phyloP scores from a whole-genome alignment of 2,888 invertebrate species.

The Ophraella communa region DNA sequence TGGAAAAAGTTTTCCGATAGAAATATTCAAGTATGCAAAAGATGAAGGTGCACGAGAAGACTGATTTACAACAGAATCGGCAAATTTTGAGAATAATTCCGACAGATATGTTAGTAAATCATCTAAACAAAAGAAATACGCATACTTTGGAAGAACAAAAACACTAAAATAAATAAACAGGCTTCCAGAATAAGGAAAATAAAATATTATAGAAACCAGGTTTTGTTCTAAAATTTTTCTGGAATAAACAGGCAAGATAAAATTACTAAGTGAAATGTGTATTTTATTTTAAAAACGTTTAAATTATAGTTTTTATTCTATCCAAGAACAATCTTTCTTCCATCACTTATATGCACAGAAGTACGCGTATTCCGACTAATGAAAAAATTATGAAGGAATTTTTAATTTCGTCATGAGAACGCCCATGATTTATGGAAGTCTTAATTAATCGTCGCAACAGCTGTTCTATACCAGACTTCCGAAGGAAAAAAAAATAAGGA shows the following conservation, averaged over 20 bases:
- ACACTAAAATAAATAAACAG: background rate
- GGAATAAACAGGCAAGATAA: too few species aligned
- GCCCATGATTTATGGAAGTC: slow-evolving; percentile 52
- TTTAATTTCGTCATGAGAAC: slow-evolving; percentile 51
- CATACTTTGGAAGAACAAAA: background rate
- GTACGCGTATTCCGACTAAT: slow-evolving; percentile 46
- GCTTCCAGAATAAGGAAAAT: background rate
- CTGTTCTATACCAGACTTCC: slow-evolving; percentile 36
- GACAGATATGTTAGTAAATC: background rate
- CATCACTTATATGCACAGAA: slow-evolving; percentile 3
- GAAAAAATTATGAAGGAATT: slow-evolving; percentile 52
- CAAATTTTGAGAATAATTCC: background rate
- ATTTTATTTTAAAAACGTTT: background rate
- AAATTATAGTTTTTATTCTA: background rate
- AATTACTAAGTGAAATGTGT: background rate
- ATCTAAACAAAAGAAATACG: background rate
- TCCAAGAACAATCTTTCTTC: too few species aligned
- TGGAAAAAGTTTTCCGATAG: slow-evolving; percentile 26
- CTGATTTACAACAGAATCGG: background rate
- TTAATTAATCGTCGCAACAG: slow-evolving; percentile 52
- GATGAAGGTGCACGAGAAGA: slow-evolving; percentile 1
- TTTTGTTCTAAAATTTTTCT: too few species aligned
- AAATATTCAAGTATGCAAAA: slow-evolving; percentile 19
- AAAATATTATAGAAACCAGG: too few species aligned
- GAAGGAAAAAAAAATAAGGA: slow-evolving; percentile 14